phyloP scores from a whole-genome alignment of 2,888 invertebrate species.

The Zeuzera pyrina region DNA sequence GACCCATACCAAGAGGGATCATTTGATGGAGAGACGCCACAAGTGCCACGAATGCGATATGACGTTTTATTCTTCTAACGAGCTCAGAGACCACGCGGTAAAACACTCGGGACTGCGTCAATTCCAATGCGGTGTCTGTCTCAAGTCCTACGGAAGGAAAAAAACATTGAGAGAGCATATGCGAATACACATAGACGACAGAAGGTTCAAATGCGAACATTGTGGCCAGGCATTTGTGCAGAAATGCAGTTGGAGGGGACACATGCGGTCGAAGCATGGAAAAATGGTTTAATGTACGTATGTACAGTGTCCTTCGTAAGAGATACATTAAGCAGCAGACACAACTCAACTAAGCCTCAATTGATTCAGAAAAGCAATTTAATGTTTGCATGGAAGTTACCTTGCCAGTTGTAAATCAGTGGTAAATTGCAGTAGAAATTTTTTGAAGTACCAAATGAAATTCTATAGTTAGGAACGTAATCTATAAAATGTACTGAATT shows the following conservation, averaged over 20 bases:
- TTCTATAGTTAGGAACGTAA: too few relatives aligned
- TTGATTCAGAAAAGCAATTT: too few relatives aligned
- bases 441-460: too few relatives aligned
- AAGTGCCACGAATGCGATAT: slow-evolving; percentile 24
- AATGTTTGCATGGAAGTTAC: too few relatives aligned
- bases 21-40: slow-evolving; percentile 21
- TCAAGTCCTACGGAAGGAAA: slow-evolving; percentile 34
- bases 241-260: slow-evolving; percentile 29
- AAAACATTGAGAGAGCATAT: slow-evolving; percentile 40
- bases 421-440: too few relatives aligned
- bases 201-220: slow-evolving; percentile 20
- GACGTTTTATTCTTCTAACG: slow-evolving; percentile 26
- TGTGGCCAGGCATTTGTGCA: slow-evolving; percentile 33
- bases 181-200: slow-evolving; percentile 29
- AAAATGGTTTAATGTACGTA: slow-evolving; percentile 7
- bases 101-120: slow-evolving; percentile 50
- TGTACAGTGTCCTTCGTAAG: too few relatives aligned
- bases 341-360: too few relatives aligned
- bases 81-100: slow-evolving; percentile 44
- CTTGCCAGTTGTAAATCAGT: too few relatives aligned
- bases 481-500: too few relatives aligned
- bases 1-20: slow-evolving; percentile 20
- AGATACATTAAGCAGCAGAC: too few relatives aligned
- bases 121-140: slow-evolving; percentile 44
- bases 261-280: slow-evolving; percentile 21